A percentile compares a stretch with the other conserved stretches of the same genome.
Evolutionary conservation across 1,140 invertebrate genomes (phyloP).

Genomic region (Anadara kagoshimensis): DNA sequence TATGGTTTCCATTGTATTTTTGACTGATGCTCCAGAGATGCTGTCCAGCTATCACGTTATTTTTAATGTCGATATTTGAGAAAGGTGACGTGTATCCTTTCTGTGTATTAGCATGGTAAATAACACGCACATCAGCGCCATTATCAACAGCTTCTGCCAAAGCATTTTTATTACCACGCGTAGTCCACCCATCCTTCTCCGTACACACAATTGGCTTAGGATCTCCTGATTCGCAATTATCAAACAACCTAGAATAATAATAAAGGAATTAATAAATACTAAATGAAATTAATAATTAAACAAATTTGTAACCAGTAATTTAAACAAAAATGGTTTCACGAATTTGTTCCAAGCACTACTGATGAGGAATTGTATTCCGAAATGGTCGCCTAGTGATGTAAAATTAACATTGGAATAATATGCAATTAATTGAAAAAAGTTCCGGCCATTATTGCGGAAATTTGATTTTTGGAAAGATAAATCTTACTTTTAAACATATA

Average conservation of each 20-base stretch:
- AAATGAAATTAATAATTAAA: neutral
- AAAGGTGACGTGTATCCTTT: neutral
- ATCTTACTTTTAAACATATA: too few relatives aligned
- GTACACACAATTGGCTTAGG: neutral
- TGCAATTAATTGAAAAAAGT: too few relatives aligned
- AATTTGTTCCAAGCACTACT: too few relatives aligned
- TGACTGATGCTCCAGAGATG: slow-evolving; percentile 20
- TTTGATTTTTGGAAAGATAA: too few relatives aligned
- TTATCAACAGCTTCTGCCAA: neutral
- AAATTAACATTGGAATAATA: too few relatives aligned
- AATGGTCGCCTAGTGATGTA: neutral
- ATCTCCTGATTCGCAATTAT: neutral
- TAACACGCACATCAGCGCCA: neutral
- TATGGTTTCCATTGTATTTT: neutral
- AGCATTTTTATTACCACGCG: neutral
- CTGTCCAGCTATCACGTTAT: neutral
- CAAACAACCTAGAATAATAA: neutral
- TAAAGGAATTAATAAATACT: neutral
- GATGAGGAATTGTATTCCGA: too few relatives aligned
- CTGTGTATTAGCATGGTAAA: neutral
- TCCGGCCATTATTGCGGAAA: too few relatives aligned
- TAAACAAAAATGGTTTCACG: neutral
- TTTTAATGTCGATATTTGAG: slow-evolving; percentile 13
- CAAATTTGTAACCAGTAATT: neutral
- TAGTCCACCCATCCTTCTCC: neutral